Conservation (phyloP, 2,888 invertebrate genomes). For the Euproctis similis region DNA sequence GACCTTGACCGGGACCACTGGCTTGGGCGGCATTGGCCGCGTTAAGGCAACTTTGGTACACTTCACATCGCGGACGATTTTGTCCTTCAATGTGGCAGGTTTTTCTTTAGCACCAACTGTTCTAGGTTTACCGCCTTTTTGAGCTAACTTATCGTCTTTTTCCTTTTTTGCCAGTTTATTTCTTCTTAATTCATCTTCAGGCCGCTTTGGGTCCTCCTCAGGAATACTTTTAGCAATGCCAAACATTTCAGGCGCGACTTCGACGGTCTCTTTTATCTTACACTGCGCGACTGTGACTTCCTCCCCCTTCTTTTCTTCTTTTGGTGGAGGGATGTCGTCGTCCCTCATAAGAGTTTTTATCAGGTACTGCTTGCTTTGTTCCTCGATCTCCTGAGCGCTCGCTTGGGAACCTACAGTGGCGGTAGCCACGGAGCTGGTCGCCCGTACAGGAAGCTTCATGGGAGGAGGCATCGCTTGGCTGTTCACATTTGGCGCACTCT, state of each 20-base stretch:
- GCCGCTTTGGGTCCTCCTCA: conserved; percentile 23
- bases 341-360: conserved; percentile 93
- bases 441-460: conserved; percentile 44
- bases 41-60: conserved; percentile 58
- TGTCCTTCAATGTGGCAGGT: conserved; percentile 56
- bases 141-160: conserved; percentile 50
- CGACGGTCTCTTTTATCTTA: conserved; percentile 48
- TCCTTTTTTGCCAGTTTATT: conserved; percentile 36
- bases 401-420: conserved; percentile 66
- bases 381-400: conserved; percentile 75
- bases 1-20: conserved; percentile 29
- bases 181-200: conserved; percentile 44
- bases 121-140: conserved; percentile 60
- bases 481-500: conserved; percentile 7
- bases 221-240: conserved; percentile 56
- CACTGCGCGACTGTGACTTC: conserved; percentile 67
- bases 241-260: conserved; percentile 72
- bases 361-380: conserved; percentile 85
- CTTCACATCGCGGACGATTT: conserved; percentile 57
- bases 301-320: conserved; percentile 73
- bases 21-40: conserved; percentile 41
- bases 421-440: conserved; percentile 47
- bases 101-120: conserved; percentile 56
- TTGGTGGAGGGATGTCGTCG: conserved; percentile 84
- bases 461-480: conserved; percentile 32